Evolutionary conservation across 2,888 invertebrate genomes (phyloP), one percentile per base, ranked within the genome.

Genomic region (Cepaea hortensis): DNA sequence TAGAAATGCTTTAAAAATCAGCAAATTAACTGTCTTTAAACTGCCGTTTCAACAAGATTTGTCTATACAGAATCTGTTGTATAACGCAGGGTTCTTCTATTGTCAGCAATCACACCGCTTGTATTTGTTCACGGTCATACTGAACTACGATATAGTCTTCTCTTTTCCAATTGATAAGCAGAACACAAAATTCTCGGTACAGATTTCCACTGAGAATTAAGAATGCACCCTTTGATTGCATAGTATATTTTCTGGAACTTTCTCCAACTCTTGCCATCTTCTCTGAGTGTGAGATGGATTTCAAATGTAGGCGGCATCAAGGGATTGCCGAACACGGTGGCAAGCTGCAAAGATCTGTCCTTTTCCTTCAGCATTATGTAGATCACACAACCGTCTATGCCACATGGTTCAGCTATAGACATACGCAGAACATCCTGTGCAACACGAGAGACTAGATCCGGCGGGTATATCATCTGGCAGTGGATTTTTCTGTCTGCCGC

Each of bases 371-470:
- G 97, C 94, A 97, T 96, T 87, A 98, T 96, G 94, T 96, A 97
- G 90, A 98, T 95, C 20, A 97, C 96, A 93, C 97, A 97, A 72
- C 98, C 98, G 89, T 95, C 93, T 82, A 98, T 96, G 82, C 98
- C 98, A 95, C 97, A 98, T 23, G 98, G 98, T 95, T 98, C 98
- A 84, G 96, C 96, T 94, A 97, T 97, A 1, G 98, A 97, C 95
- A 97, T 96, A 85, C 96, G 96, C 84, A 98, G 95, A 88, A 97
- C 96, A 94, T 97, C 97, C 89, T 96, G 95, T 79, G 98, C 96
- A 88, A 98, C 97, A 90, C 97, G 95, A 90, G 96, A 96, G 87
- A 97, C 96, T 89, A 98, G 96, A 61, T 88, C 80, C 23, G 77
- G 7, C 6, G 87, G 85, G 35, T 81, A 79, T 55, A 87, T 81